These are phyloP conservation scores for Oncorhynchus mykiss DNA, from an alignment of 2,113 vertebrate genomes.

Conservation along the genomic window DNA sequence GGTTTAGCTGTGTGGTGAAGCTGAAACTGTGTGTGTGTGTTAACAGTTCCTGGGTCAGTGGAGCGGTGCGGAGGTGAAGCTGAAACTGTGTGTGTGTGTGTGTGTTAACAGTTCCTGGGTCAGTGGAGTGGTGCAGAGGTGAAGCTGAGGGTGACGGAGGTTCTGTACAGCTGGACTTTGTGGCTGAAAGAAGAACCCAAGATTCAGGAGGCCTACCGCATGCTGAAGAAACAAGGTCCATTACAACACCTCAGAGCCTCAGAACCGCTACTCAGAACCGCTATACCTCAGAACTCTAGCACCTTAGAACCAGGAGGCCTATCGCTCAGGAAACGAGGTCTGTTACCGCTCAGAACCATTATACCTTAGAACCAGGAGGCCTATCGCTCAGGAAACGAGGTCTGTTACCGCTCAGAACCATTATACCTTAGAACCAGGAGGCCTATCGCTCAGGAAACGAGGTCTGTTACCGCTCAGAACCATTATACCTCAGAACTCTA, in stretches of 20 bases:
- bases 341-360: too few species aligned
- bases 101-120: constrained; percentile 78
- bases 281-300: neutral
- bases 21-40: too few species aligned
- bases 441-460: too few species aligned
- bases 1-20: too few species aligned
- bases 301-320: neutral
- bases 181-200: constrained; percentile 90
- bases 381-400: neutral
- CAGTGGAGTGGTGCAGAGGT: constrained; percentile 81
- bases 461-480: too few species aligned
- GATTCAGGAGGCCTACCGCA: constrained; percentile 87
- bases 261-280: neutral
- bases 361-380: neutral
- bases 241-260: neutral
- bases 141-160: constrained; percentile 81
- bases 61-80: constrained; percentile 78
- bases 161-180: constrained; percentile 89
- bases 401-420: too few species aligned
- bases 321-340: neutral
- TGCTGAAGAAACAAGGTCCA: constrained; percentile 93
- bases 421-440: too few species aligned
- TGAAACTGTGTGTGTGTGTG: constrained; percentile 23
- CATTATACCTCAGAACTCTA: neutral
- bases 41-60: constrained; percentile 82